Evolutionary conservation across 2,113 vertebrate species (phyloP).

Genomic region (Pseudorectes ferrugineus): DNA sequence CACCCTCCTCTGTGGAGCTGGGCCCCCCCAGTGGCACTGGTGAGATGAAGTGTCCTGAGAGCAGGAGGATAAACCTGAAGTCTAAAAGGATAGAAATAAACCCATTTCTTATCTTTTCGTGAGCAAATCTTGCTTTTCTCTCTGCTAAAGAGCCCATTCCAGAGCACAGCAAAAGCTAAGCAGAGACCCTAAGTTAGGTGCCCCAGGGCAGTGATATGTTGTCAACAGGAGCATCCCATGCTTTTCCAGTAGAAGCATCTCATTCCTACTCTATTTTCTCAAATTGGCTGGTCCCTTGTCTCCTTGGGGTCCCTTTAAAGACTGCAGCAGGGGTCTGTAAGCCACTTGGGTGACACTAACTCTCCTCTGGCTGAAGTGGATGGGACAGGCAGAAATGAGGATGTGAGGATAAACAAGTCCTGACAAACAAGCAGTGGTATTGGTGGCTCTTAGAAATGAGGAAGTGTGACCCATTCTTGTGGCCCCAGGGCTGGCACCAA

Average conservation of each 20-base stretch:
- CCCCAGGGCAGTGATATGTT: not conserved
- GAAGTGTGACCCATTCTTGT: not conserved
- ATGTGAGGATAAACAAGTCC: not conserved
- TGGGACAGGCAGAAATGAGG: not conserved
- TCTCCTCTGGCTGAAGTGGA: not conserved
- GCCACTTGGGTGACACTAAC: not conserved
- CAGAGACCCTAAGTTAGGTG: not conserved
- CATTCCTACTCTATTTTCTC: not conserved
- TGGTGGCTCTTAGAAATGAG: not conserved
- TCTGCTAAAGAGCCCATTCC: not conserved
- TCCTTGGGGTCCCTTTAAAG: not conserved
- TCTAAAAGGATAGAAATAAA: not conserved
- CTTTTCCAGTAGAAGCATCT: not conserved
- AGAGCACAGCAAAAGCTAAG: not conserved
- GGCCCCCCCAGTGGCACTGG: not conserved
- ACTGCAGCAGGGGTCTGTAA: not conserved
- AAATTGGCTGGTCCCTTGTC: fast-evolving
- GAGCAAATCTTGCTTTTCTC: not conserved
- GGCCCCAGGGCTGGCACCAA: not conserved
- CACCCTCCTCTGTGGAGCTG: not conserved
- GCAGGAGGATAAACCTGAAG: not conserved
- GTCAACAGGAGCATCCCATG: not conserved
- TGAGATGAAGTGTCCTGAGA: not conserved
- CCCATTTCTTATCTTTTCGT: not conserved
- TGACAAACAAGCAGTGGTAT: not conserved